Conservation (phyloP, 2,888 invertebrate species). For the Tridacna crocea region DNA sequence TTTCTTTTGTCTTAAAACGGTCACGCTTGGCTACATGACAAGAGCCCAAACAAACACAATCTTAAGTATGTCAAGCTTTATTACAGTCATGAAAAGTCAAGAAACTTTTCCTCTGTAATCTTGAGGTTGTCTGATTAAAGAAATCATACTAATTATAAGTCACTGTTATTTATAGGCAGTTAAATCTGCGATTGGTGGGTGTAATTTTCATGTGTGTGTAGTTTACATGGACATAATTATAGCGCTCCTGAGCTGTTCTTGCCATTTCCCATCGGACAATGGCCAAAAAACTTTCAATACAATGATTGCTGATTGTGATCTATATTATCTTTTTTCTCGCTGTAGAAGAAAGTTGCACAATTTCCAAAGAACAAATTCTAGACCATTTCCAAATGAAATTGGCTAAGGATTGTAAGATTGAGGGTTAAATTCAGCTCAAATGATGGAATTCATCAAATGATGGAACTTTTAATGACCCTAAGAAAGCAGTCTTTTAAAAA, state of each 20-base stretch:
- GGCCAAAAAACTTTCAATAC: not conserved
- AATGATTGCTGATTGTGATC: not conserved
- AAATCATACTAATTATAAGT: slow-evolving; percentile 20
- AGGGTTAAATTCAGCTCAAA: too few species aligned
- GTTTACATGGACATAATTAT: slow-evolving; percentile 12
- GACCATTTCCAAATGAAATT: too few species aligned
- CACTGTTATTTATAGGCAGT: slow-evolving; percentile 15
- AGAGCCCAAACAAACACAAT: not conserved
- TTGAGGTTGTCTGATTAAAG: slow-evolving; percentile 7
- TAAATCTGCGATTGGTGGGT: slow-evolving; percentile 15
- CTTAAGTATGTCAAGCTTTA: not conserved
- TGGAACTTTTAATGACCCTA: too few species aligned
- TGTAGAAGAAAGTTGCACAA: too few species aligned
- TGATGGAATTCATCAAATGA: too few species aligned
- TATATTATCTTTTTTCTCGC: not conserved
- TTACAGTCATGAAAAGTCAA: slow-evolving; percentile 4
- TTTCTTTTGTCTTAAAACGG: too few species aligned
- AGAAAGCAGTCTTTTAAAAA: too few species aligned
- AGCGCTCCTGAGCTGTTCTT: not conserved
- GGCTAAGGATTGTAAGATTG: too few species aligned
- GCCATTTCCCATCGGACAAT: not conserved
- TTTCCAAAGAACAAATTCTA: too few species aligned
- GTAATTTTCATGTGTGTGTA: slow-evolving; percentile 4
- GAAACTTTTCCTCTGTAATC: slow-evolving; percentile 4
- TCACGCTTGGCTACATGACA: not conserved